Percentiles rank a stretch among this genome's conserved stretches.
phyloP scores from a whole-genome alignment of 2,888 invertebrate species.

The Tenodera sinensis region DNA sequence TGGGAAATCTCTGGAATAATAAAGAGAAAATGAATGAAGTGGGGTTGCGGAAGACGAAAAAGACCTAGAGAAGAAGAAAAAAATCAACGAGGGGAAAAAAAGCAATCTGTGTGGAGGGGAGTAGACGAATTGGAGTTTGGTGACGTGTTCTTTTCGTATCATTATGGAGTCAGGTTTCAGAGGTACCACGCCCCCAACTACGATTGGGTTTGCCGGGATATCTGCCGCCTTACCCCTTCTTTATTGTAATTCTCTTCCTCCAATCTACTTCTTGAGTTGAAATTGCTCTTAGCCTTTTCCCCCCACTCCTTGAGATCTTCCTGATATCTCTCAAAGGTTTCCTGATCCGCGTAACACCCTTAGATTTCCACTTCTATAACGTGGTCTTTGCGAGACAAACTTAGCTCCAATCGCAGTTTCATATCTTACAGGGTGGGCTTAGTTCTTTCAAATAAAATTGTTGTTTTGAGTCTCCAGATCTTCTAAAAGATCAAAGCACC shows the following conservation, averaged over 20 bases:
- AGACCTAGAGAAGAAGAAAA: neutral
- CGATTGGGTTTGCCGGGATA: neutral
- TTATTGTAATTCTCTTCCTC: neutral
- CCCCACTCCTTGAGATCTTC: neutral
- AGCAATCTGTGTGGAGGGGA: neutral
- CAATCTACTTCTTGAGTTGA: neutral
- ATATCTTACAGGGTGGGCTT: no score
- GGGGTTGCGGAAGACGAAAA: neutral
- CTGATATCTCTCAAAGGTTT: neutral
- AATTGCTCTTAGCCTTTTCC: neutral
- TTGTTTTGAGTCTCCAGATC: no score
- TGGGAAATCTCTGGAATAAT: slow-evolving; percentile 21
- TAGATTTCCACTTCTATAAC: neutral
- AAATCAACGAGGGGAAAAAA: neutral
- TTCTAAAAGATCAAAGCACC: no score
- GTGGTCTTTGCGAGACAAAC: neutral
- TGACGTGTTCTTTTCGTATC: slow-evolving; percentile 12
- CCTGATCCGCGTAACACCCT: neutral
- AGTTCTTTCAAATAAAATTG: no score
- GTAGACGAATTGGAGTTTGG: slow-evolving; percentile 8
- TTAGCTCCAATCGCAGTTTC: no score
- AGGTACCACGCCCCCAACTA: neutral
- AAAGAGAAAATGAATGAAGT: slow-evolving; percentile 13
- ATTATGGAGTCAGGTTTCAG: slow-evolving; percentile 1
- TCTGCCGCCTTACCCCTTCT: neutral